A percentile compares a stretch with the other conserved stretches of the same genome.
phyloP scores from a whole-genome alignment of 2,888 invertebrate species.

The Tortrix viridana region DNA sequence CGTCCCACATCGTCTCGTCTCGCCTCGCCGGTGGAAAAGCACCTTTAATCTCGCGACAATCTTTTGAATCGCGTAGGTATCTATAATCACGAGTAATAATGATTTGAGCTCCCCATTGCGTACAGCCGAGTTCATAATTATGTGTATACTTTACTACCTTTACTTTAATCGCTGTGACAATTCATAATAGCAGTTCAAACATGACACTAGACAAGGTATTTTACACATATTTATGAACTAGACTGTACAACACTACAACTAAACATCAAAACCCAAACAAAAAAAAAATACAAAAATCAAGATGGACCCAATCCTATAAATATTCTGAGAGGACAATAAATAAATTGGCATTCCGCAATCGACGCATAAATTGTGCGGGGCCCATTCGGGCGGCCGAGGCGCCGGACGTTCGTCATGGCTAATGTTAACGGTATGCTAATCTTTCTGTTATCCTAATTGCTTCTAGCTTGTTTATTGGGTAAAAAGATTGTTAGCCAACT shows the following conservation, averaged over 20 bases:
- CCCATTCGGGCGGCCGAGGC: slow-evolving; percentile 29
- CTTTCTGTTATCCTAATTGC: slow-evolving; percentile 15
- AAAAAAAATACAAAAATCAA: slow-evolving; percentile 1
- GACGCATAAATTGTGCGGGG: slow-evolving; percentile 45
- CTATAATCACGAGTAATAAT: too few species aligned
- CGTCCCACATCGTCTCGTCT: too few species aligned
- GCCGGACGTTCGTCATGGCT: slow-evolving; percentile 18
- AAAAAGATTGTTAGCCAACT: background rate
- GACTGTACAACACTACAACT: background rate
- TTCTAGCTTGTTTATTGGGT: background rate
- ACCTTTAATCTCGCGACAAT: too few species aligned
- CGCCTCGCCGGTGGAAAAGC: too few species aligned
- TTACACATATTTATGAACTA: too few species aligned
- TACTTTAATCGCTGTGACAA: too few species aligned
- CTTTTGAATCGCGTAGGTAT: too few species aligned
- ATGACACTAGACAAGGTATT: too few species aligned
- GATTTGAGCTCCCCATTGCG: too few species aligned
- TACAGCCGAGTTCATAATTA: too few species aligned
- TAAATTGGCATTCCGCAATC: slow-evolving; percentile 50
- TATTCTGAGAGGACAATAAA: slow-evolving; percentile 44
- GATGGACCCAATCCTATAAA: slow-evolving; percentile 3
- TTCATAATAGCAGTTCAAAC: too few species aligned
- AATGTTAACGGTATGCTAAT: slow-evolving; percentile 23
- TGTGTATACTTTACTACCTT: too few species aligned
- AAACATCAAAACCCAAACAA: background rate